phyloP scores from a whole-genome alignment of 2,888 invertebrate species.

The Conistra vaccinii region DNA sequence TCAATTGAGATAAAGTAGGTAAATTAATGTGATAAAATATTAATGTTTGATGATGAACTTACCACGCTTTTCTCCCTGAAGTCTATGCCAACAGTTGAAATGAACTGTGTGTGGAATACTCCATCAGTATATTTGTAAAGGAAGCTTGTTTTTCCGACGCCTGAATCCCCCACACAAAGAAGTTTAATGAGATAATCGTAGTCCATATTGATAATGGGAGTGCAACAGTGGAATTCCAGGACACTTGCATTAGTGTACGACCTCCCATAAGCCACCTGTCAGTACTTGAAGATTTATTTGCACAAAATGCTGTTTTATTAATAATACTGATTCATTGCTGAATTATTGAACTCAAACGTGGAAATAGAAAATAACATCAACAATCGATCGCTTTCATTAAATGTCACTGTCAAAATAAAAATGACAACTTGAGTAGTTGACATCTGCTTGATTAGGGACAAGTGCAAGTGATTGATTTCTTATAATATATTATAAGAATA shows the following conservation, averaged over 20 bases:
- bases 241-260: slow-evolving; percentile 45
- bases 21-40: slow-evolving; percentile 35
- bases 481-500: not conserved
- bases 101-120: slow-evolving; percentile 97
- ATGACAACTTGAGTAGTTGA: slow-evolving; percentile 12
- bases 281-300: not conserved
- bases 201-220: slow-evolving; percentile 90
- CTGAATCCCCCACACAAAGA: slow-evolving; percentile 98
- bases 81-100: slow-evolving; percentile 99
- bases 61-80: slow-evolving; percentile 99
- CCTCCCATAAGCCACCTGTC: not conserved
- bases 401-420: slow-evolving; percentile 45
- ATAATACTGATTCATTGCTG: slow-evolving; percentile 30
- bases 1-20: slow-evolving; percentile 38
- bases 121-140: slow-evolving; percentile 99
- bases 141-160: slow-evolving; percentile 99
- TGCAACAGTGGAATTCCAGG: slow-evolving; percentile 20
- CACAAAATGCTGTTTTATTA: slow-evolving; percentile 9
- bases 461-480: not conserved
- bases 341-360: not conserved
- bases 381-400: slow-evolving; percentile 57
- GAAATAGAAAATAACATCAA: slow-evolving; percentile 50
- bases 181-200: slow-evolving; percentile 98
- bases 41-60: slow-evolving; percentile 73
- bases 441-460: not conserved